phyloP scores from a whole-genome alignment of 92 coral and sea anemone species.

The Porites divaricata region DNA sequence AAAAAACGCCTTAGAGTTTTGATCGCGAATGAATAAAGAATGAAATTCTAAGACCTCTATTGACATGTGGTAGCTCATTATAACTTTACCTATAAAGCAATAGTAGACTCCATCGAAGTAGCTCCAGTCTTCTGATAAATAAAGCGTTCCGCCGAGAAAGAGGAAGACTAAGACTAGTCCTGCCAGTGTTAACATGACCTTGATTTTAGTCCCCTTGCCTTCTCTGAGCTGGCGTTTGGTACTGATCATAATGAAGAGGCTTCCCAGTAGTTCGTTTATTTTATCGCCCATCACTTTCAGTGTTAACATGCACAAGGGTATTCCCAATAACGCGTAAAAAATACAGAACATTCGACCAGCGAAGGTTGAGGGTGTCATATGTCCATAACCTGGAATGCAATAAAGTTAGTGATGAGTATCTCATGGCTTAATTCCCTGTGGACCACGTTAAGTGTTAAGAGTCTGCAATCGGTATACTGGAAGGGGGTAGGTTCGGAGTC shows the following conservation, averaged over 20 bases:
- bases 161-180: conserved; percentile 40
- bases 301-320: conserved; percentile 55
- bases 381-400: conserved; percentile 51
- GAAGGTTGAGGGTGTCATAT: conserved; percentile 52
- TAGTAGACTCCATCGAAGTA: conserved; percentile 64
- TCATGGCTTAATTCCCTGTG: too few relatives aligned
- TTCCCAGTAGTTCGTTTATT: conserved; percentile 43
- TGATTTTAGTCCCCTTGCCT: conserved; percentile 41
- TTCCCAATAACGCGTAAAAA: conserved; percentile 57
- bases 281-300: conserved; percentile 52
- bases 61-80: neutral
- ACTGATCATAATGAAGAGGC: conserved; percentile 25
- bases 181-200: conserved; percentile 38
- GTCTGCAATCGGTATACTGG: too few relatives aligned
- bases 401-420: neutral
- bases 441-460: too few relatives aligned
- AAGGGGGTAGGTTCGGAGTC: too few relatives aligned
- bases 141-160: conserved; percentile 58
- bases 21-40: too few relatives aligned
- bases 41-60: too few relatives aligned
- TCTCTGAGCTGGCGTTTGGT: conserved; percentile 43
- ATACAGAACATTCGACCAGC: conserved; percentile 63
- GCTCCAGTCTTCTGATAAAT: conserved; percentile 63
- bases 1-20: too few relatives aligned
- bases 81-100: conserved; percentile 47